Conservation (phyloP, 2,113 vertebrate genomes). For the Delphinus delphis region DNA sequence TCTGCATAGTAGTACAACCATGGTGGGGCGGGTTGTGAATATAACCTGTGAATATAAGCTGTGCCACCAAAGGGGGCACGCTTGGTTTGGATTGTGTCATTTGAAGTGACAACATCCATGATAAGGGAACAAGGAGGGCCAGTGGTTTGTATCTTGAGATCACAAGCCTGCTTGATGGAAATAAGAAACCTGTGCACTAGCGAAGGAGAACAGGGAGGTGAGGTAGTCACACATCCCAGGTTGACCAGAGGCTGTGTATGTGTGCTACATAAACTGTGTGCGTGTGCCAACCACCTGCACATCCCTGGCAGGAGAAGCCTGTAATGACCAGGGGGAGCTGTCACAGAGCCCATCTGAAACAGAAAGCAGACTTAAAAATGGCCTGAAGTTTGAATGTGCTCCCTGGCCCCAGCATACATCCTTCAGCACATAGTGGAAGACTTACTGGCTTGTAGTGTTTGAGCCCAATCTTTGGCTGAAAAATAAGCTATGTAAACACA, state of each 20-base stretch:
- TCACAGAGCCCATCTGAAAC: neutral
- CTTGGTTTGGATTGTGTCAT: neutral
- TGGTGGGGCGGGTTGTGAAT: neutral
- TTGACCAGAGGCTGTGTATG: neutral
- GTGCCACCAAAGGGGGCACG: neutral
- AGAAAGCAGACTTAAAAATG: neutral
- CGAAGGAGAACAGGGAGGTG: neutral
- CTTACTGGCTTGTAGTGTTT: neutral
- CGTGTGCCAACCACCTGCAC: neutral
- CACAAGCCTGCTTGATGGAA: neutral
- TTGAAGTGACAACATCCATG: neutral
- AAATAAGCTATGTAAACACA: neutral
- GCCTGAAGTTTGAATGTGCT: neutral
- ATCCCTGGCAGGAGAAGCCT: neutral
- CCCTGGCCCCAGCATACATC: neutral
- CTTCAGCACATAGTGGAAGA: neutral
- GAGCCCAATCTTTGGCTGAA: neutral
- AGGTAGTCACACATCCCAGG: neutral
- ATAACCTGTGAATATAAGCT: neutral
- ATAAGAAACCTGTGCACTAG: neutral
- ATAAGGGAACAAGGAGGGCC: neutral
- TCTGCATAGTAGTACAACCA: neutral
- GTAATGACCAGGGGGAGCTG: neutral
- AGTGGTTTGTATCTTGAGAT: neutral
- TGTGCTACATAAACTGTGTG: rapidly evolving